Evolutionary conservation across 2,888 invertebrate species (phyloP).

Genomic region (Beris chalybata): DNA sequence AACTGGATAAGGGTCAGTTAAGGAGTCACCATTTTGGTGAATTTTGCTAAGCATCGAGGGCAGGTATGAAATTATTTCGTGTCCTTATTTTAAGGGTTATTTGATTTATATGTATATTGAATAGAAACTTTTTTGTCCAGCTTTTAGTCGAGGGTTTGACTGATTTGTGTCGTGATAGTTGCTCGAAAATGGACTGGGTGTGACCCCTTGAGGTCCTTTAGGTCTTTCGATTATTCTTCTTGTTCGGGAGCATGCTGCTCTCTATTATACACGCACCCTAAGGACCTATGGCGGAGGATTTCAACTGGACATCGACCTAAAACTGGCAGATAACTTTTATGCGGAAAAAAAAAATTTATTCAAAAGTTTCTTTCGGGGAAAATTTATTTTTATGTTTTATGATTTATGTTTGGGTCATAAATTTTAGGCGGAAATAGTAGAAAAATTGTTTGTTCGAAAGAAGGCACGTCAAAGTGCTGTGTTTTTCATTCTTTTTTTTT

Average conservation of each 20-base stretch:
- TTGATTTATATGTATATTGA: constrained; percentile 34
- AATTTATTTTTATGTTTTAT: constrained; percentile 2
- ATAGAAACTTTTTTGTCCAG: background rate
- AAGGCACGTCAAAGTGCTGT: too few species aligned
- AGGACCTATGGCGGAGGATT: background rate
- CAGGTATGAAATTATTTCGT: constrained; percentile 28
- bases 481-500: too few species aligned
- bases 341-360: background rate
- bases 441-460: constrained; percentile 12
- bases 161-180: constrained; percentile 20
- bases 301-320: background rate
- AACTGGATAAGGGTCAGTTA: constrained; percentile 41
- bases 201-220: constrained; percentile 33
- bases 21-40: constrained; percentile 34
- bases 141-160: background rate
- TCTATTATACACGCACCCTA: too few species aligned
- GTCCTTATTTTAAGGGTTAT: constrained; percentile 36
- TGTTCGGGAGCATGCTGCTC: background rate
- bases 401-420: constrained; percentile 29
- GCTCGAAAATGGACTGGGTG: constrained; percentile 35
- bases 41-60: constrained; percentile 5
- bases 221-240: constrained; percentile 33
- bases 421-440: constrained; percentile 10
- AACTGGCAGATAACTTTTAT: background rate
- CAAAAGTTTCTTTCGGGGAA: background rate